Evolutionary conservation across 2,797 vertebrate species (phyloP).

Genomic region (Fistularia tabacaria): DNA sequence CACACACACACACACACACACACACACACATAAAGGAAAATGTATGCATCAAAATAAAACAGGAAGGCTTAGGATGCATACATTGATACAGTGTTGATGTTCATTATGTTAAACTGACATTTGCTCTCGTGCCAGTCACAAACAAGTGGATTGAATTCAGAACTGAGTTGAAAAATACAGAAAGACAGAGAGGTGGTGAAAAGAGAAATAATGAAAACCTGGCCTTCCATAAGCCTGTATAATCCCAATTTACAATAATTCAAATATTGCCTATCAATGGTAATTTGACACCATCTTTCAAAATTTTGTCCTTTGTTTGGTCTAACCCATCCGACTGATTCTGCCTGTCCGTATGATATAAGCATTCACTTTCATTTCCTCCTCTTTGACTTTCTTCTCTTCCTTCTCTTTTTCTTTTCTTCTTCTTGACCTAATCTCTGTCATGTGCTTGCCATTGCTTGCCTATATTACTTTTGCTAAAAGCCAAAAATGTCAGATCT

Average conservation of each 20-base stretch:
- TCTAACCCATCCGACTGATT: slow-evolving; percentile 5
- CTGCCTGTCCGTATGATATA: slow-evolving; percentile 1
- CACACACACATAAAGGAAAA: background rate
- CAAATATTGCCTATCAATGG: slow-evolving; percentile 24
- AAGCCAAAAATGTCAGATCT: slow-evolving; percentile 42
- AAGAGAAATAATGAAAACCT: slow-evolving; percentile 44
- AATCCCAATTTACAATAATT: slow-evolving; percentile 28
- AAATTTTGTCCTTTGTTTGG: slow-evolving; percentile 9
- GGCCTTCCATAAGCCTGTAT: slow-evolving; percentile 27
- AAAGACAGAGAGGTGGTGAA: slow-evolving; percentile 28
- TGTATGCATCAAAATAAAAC: too few species aligned
- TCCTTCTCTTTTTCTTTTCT: slow-evolving; percentile 10
- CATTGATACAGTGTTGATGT: slow-evolving; percentile 14
- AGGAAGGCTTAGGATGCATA: too few species aligned
- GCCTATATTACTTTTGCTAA: slow-evolving; percentile 40
- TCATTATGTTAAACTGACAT: slow-evolving; percentile 13
- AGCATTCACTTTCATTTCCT: slow-evolving; percentile 20
- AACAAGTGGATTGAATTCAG: slow-evolving; percentile 16
- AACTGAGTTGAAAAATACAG: slow-evolving; percentile 5
- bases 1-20: slow-evolving; percentile 3
- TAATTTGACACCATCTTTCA: slow-evolving; percentile 25
- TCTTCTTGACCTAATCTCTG: slow-evolving; percentile 31
- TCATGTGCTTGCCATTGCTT: slow-evolving; percentile 56
- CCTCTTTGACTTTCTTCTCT: background rate
- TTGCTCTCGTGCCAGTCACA: slow-evolving; percentile 17